Conservation (phyloP, 2,888 invertebrate genomes). For the Agonopterix alstromeriana region DNA sequence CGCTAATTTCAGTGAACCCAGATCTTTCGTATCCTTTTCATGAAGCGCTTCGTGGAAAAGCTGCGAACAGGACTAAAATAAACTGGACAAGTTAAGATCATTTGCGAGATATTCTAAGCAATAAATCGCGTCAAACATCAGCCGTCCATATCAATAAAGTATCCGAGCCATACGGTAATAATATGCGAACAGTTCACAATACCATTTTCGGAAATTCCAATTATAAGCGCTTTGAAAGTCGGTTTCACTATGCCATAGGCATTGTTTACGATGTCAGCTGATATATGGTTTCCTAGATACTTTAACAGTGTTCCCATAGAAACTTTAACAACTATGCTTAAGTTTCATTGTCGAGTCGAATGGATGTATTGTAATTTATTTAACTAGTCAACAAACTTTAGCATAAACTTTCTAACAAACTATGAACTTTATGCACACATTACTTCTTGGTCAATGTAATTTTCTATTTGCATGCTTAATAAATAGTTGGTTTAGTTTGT, state of each 20-base stretch:
- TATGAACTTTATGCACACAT: constrained; percentile 23
- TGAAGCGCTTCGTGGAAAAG: too few relatives aligned
- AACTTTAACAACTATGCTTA: constrained; percentile 22
- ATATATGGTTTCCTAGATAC: constrained; percentile 37
- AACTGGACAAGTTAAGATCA: too few relatives aligned
- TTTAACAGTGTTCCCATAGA: constrained; percentile 12
- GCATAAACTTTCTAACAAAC: constrained; percentile 22
- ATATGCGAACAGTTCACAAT: constrained; percentile 22
- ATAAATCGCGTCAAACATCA: neutral
- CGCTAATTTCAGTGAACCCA: too few relatives aligned
- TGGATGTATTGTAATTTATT: constrained; percentile 46
- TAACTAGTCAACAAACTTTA: constrained; percentile 29
- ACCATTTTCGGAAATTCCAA: constrained; percentile 42
- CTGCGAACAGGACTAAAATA: too few relatives aligned
- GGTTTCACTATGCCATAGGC: constrained; percentile 31
- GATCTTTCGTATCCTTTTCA: too few relatives aligned
- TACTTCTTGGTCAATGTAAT: constrained; percentile 23
- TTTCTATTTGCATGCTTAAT: constrained; percentile 10
- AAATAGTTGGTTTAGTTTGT: too few relatives aligned
- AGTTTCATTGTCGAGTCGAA: constrained; percentile 37
- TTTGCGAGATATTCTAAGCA: neutral
- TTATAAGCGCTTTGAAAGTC: constrained; percentile 36
- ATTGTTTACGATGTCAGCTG: constrained; percentile 36
- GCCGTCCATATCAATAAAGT: constrained; percentile 5
- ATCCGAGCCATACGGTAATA: constrained; percentile 15